Conservation (phyloP, 2,888 invertebrate species). For the Stenurella melanura region DNA sequence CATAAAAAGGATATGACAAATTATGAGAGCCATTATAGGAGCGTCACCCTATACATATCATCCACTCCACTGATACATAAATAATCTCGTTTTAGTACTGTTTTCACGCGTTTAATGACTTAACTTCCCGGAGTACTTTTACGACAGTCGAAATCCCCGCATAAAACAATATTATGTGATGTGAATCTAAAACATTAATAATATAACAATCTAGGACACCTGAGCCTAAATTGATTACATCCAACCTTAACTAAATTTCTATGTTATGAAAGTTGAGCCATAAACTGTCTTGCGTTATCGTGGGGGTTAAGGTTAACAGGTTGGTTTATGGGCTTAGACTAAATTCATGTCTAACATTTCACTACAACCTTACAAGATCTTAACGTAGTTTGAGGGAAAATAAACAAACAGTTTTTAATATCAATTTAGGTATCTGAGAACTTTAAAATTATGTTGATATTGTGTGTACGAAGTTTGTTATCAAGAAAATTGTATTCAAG, state of each 20-base stretch:
- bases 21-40: background rate
- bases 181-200: slow-evolving; percentile 29
- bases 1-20: no score
- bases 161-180: slow-evolving; percentile 16
- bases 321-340: slow-evolving; percentile 25
- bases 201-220: slow-evolving; percentile 31
- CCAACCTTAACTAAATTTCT: slow-evolving; percentile 32
- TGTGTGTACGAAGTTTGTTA: no score
- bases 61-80: background rate
- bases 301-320: slow-evolving; percentile 29
- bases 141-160: background rate
- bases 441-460: no score
- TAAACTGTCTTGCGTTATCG: slow-evolving; percentile 30
- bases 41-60: background rate
- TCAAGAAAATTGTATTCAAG: no score
- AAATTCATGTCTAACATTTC: slow-evolving; percentile 17
- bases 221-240: slow-evolving; percentile 33
- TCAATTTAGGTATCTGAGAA: background rate
- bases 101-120: slow-evolving; percentile 8
- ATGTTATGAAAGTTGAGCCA: slow-evolving; percentile 31
- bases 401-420: background rate
- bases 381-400: background rate
- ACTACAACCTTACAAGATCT: background rate
- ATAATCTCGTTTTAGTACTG: background rate
- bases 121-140: slow-evolving; percentile 7